Conservation (phyloP, 2,797 vertebrate species). For the Avahi laniger region DNA sequence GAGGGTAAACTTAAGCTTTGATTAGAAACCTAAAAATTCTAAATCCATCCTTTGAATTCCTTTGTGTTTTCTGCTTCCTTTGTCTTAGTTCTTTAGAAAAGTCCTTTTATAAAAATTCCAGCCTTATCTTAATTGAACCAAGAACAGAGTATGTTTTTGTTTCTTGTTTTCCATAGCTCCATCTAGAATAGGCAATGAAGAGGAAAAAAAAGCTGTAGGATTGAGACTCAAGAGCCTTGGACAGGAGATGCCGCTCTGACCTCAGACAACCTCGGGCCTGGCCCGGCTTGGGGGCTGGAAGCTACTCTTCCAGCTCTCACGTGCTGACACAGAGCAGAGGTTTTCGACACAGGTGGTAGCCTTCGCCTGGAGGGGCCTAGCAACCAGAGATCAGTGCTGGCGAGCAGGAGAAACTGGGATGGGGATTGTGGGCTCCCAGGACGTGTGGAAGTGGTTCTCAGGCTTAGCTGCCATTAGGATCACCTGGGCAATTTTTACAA, state of each 20-base stretch:
- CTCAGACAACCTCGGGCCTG: neutral
- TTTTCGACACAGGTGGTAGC: neutral
- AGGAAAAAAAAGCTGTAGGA: neutral
- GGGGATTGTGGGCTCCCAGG: neutral
- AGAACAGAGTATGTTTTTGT: constrained; percentile 51
- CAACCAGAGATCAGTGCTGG: neutral
- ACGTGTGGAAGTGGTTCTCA: neutral
- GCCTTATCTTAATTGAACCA: constrained; percentile 37
- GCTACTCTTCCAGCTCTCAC: neutral
- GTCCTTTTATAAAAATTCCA: neutral
- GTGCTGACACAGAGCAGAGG: too few relatives aligned
- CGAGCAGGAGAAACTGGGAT: neutral
- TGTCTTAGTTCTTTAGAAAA: neutral
- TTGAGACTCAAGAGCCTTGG: neutral
- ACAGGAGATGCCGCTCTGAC: neutral
- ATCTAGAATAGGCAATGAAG: neutral
- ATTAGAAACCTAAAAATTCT: constrained; percentile 36
- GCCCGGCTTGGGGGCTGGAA: neutral
- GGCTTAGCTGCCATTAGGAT: neutral
- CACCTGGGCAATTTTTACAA: neutral
- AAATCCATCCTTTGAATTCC: neutral
- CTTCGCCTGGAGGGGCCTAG: neutral
- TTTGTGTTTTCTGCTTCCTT: constrained; percentile 26
- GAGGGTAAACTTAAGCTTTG: neutral
- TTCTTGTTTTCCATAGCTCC: constrained; percentile 29